phyloP scores from a whole-genome alignment of 1,140 invertebrate genomes.

The Drosophila kurseongensis region DNA sequence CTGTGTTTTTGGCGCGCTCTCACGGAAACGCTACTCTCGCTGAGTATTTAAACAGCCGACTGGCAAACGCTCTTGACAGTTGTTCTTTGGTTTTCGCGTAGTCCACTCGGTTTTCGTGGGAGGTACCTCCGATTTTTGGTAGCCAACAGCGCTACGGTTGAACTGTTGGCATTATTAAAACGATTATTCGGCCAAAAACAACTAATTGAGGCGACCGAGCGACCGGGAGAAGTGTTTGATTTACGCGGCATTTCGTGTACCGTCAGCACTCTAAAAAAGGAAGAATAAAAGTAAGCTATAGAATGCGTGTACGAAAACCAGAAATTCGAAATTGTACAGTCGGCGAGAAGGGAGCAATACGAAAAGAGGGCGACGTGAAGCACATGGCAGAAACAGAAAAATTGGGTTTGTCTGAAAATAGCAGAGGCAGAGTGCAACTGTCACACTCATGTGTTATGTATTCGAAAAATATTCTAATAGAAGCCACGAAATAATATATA shows the following conservation, averaged over 20 bases:
- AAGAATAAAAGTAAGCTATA: constrained; percentile 20
- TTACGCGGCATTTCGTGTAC: constrained; percentile 10
- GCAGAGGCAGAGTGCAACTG: constrained; percentile 52
- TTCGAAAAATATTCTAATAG: constrained; percentile 30
- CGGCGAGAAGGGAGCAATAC: constrained; percentile 10
- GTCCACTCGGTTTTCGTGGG: constrained; percentile 13
- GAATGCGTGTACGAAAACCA: constrained; percentile 14
- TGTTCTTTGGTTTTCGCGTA: constrained; percentile 28
- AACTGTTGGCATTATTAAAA: constrained; percentile 40
- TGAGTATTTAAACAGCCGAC: constrained; percentile 36
- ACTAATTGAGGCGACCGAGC: constrained; percentile 10
- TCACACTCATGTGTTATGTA: constrained; percentile 63
- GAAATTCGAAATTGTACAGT: constrained; percentile 23
- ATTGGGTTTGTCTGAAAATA: constrained; percentile 70
- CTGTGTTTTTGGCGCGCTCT: constrained; percentile 20
- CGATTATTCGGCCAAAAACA: constrained; percentile 27
- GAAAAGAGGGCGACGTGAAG: constrained; percentile 32
- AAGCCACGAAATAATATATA: constrained; percentile 12
- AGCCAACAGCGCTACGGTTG: constrained; percentile 20
- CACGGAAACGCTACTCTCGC: neutral
- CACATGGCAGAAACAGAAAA: constrained; percentile 63
- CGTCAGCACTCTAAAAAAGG: constrained; percentile 12
- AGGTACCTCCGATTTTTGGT: constrained; percentile 15
- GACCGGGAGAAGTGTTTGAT: constrained; percentile 6
- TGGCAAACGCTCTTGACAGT: constrained; percentile 20